Evolutionary conservation across 1,140 invertebrate genomes (phyloP).

Genomic region (Mylabris phalerata): DNA sequence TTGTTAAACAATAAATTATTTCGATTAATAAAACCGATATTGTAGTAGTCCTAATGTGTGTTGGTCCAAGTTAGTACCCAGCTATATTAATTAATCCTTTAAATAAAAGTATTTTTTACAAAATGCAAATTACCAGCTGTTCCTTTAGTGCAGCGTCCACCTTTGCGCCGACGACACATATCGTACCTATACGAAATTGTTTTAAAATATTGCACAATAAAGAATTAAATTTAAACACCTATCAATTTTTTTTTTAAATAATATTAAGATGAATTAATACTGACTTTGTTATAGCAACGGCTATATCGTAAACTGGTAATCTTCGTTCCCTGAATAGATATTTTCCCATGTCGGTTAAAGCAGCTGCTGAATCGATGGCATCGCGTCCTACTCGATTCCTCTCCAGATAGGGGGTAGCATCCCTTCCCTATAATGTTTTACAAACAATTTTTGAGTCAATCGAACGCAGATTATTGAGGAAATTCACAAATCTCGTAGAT

Average conservation of each 20-base stretch:
- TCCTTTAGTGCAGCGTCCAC: slow-evolving; percentile 91
- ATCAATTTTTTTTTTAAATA: neutral
- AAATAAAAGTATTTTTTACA: neutral
- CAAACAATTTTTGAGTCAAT: slow-evolving; percentile 21
- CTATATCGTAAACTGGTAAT: slow-evolving; percentile 91
- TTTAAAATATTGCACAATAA: slow-evolving; percentile 4
- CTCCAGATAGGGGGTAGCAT: slow-evolving; percentile 91
- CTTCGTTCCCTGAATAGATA: slow-evolving; percentile 90
- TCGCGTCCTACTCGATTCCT: slow-evolving; percentile 86
- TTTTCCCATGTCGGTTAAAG: slow-evolving; percentile 93
- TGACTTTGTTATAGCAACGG: slow-evolving; percentile 91
- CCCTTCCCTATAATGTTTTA: slow-evolving; percentile 62
- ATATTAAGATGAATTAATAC: slow-evolving; percentile 13
- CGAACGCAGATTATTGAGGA: slow-evolving; percentile 18
- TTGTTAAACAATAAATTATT: no score
- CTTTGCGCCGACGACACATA: slow-evolving; percentile 91
- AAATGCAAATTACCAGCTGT: slow-evolving; percentile 71
- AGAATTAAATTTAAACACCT: neutral
- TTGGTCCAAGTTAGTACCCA: no score
- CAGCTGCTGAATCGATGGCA: slow-evolving; percentile 89
- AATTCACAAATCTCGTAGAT: no score
- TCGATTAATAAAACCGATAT: no score
- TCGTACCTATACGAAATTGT: slow-evolving; percentile 73
- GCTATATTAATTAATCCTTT: no score
- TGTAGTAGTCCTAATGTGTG: no score